These are phyloP conservation scores for Heliconius congener DNA, from an alignment of 1,140 invertebrate genomes.

Conservation along the genomic window DNA sequence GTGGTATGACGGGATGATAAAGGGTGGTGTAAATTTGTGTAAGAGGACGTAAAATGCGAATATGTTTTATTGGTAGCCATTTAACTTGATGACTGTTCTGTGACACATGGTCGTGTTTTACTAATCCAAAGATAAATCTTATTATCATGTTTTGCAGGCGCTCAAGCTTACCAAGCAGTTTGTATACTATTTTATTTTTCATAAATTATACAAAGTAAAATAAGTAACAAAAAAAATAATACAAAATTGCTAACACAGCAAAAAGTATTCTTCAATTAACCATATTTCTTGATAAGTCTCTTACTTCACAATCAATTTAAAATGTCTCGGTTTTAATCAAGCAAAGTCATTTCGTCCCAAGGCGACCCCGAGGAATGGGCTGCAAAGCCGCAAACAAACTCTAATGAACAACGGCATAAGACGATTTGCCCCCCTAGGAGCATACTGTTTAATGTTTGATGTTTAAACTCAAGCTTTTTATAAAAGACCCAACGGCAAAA, in stretches of 20 bases:
- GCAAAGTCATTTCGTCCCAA: conserved; percentile 28
- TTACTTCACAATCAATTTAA: conserved; percentile 17
- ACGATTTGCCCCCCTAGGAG: conserved; percentile 40
- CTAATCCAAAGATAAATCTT: neutral
- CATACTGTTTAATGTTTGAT: conserved; percentile 12
- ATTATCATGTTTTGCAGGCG: neutral
- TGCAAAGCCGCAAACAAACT: conserved; percentile 24
- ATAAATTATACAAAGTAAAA: neutral
- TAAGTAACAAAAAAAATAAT: neutral
- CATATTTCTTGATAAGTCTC: conserved; percentile 5
- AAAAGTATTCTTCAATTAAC: conserved; percentile 3
- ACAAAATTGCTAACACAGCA: neutral
- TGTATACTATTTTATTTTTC: too few relatives aligned
- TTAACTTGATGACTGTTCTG: neutral
- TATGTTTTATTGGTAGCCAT: too few relatives aligned
- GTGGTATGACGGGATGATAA: too few relatives aligned
- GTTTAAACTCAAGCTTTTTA: conserved; percentile 1
- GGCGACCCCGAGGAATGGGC: conserved; percentile 20
- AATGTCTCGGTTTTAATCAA: conserved; percentile 30
- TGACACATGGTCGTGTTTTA: too few relatives aligned
- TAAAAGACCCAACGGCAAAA: neutral
- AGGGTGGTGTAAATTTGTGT: too few relatives aligned
- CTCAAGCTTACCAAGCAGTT: neutral
- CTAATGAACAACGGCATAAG: conserved; percentile 44
- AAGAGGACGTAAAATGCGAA: too few relatives aligned